Conservation (phyloP, 1,140 invertebrate genomes). For the Apis dorsata region DNA sequence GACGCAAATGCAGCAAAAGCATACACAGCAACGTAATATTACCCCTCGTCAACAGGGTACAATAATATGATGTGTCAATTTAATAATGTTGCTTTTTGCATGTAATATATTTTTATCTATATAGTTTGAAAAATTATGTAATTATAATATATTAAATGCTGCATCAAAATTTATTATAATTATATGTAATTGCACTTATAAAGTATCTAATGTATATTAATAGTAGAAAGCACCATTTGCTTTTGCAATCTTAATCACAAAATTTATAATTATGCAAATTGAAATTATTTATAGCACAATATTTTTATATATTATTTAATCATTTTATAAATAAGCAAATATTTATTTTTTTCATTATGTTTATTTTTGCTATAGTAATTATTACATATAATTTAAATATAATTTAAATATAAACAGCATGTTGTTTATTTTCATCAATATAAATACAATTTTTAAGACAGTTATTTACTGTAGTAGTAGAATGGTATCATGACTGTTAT, state of each 20-base stretch:
- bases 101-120: slow-evolving; percentile 43
- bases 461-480: slow-evolving; percentile 38
- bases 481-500: slow-evolving; percentile 43
- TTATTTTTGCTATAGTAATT: background rate
- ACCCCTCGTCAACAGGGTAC: slow-evolving; percentile 76
- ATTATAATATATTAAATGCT: too few species aligned
- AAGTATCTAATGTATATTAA: slow-evolving; percentile 3
- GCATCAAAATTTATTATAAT: slow-evolving; percentile 9
- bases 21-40: slow-evolving; percentile 76
- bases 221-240: slow-evolving; percentile 28
- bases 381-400: background rate
- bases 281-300: slow-evolving; percentile 17
- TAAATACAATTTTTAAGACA: slow-evolving; percentile 10
- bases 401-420: background rate
- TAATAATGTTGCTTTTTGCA: slow-evolving; percentile 63
- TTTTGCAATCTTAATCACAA: slow-evolving; percentile 25
- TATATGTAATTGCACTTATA: slow-evolving; percentile 18
- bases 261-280: slow-evolving; percentile 19
- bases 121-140: background rate
- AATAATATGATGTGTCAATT: slow-evolving; percentile 55
- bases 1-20: slow-evolving; percentile 77
- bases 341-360: background rate
- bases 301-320: slow-evolving; percentile 10
- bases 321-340: slow-evolving; percentile 8
- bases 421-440: background rate